Base-by-base conservation (phyloP, 2,113 vertebrate species). In the Perognathus longimembris region DNA sequence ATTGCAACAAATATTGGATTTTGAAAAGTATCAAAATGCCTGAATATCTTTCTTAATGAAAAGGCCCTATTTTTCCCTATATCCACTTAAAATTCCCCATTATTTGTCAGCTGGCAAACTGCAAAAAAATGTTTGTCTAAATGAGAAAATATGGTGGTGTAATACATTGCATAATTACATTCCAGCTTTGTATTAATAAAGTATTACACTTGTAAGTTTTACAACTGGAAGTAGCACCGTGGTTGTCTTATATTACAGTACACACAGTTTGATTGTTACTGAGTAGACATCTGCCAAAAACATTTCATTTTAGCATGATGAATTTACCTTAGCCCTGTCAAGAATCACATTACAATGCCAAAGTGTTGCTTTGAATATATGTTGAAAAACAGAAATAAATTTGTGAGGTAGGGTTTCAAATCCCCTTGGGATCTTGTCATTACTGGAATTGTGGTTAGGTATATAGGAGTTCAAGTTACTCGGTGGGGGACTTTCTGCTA, bases 251-350 rank as follows among this genome's bases (percentile, higher is more conserved):
- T 98, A 98, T 98, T 98, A 98, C 97, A 98, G 98, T 98, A 98
- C 96, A 98, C 97, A 97, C 96, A 89, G 78, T 94, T 96, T 99
- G 98, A 98, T 98, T 99, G 98, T 98, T 99, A 98, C 98, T 98
- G 98, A 98, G 98, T 98, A 98, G 99, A 98, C 98, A 99, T 97
- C 96, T 99, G 98, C 98, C 99, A 99, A 98, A 98, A 99, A 99
- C 98, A 98, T 99, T 99, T 99, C 98, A 98, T 97, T 98, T 98
- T 98, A 98, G 98, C 98, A 98, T 98, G 98, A 98, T 98, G 98
- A 99, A 98, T 99, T 98, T 98, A 98, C 98, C 97, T 97, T 98
- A 97, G 97, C 97, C 98, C 98, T 99, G 98, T 99, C 98, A 99
- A 98, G 98, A 98, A 98, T 99, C 97, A 98, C 98, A 98, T 99